Conservation (phyloP, 2,888 invertebrate genomes). For the Hetaerina titia region DNA sequence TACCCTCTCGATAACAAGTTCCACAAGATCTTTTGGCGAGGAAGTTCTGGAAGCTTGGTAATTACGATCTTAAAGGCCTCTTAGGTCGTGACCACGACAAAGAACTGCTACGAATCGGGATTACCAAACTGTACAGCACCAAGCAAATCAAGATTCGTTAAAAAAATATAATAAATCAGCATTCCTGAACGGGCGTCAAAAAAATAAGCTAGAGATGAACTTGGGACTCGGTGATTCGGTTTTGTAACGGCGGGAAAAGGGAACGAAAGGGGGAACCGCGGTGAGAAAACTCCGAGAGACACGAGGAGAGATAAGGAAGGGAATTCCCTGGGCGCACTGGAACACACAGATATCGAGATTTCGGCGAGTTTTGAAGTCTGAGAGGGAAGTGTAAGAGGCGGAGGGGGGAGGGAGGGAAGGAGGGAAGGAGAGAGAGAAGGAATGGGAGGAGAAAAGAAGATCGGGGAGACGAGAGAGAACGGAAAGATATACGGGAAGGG, state of each 20-base stretch:
- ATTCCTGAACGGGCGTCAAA: background rate
- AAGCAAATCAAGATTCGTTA: background rate
- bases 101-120: background rate
- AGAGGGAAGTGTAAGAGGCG: background rate
- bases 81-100: background rate
- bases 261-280: background rate
- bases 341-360: conserved; percentile 2
- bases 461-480: background rate
- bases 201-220: background rate
- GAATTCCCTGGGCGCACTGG: conserved; percentile 17
- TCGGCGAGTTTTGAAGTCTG: conserved; percentile 5
- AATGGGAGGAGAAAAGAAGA: background rate
- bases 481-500: background rate
- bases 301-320: background rate
- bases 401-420: background rate
- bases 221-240: background rate
- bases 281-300: background rate
- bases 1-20: too few relatives aligned
- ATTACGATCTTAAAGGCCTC: background rate
- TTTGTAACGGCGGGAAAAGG: background rate
- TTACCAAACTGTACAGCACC: background rate
- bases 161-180: background rate
- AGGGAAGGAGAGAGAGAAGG: background rate
- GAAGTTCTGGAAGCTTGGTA: too few relatives aligned
- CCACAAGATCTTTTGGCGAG: too few relatives aligned